phyloP scores from a whole-genome alignment of 2,888 invertebrate species.

The Lycaena phlaeas region DNA sequence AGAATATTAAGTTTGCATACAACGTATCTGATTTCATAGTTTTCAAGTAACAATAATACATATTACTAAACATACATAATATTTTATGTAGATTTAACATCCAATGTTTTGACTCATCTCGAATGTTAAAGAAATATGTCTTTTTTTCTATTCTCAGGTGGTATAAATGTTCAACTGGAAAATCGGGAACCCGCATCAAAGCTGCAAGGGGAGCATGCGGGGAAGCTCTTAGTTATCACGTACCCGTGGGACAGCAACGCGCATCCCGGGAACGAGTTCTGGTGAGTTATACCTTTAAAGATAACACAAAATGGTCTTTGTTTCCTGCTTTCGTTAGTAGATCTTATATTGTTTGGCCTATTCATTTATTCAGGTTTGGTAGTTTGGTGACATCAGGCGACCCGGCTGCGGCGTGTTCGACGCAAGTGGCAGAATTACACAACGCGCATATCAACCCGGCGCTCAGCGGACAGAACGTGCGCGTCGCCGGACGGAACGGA shows the following conservation, averaged over 20 bases:
- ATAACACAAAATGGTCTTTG: too few species aligned
- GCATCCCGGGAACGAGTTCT: slow-evolving; percentile 82
- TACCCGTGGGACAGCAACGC: slow-evolving; percentile 84
- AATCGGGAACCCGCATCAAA: slow-evolving; percentile 72
- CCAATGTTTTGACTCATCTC: too few species aligned
- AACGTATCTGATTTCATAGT: too few species aligned
- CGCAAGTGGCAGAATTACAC: slow-evolving; percentile 75
- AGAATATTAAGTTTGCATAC: too few species aligned
- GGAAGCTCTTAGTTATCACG: slow-evolving; percentile 74
- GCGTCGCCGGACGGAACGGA: slow-evolving; percentile 25
- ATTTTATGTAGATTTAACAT: too few species aligned
- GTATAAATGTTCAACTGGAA: slow-evolving; percentile 65
- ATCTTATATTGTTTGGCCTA: neutral
- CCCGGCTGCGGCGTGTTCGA: slow-evolving; percentile 75
- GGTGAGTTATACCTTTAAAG: slow-evolving; percentile 44
- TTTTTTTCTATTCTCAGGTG: slow-evolving; percentile 41
- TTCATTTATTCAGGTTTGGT: slow-evolving; percentile 56
- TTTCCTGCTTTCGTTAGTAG: too few species aligned
- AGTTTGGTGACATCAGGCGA: slow-evolving; percentile 71
- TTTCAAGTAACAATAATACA: too few species aligned
- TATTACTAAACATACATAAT: too few species aligned
- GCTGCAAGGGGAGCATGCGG: slow-evolving; percentile 50
- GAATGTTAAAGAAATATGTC: too few species aligned
- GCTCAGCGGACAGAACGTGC: slow-evolving; percentile 21
- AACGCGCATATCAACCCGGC: slow-evolving; percentile 70